Conservation (phyloP, 2,797 vertebrate genomes). For the Coendou prehensilis region DNA sequence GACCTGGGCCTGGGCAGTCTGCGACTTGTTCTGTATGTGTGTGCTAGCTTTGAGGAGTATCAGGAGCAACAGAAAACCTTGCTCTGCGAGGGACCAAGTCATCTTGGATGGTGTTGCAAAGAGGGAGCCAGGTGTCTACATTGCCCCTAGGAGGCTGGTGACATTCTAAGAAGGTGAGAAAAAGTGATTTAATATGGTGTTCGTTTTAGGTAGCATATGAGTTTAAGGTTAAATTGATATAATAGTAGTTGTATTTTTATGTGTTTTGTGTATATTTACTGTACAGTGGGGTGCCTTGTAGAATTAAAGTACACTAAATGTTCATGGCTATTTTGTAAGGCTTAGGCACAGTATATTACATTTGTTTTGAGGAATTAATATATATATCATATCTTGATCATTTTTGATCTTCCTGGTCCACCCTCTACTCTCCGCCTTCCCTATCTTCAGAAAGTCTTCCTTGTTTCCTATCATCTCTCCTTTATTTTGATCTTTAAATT, state of each 20-base stretch:
- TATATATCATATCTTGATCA: background rate
- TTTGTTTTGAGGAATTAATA: background rate
- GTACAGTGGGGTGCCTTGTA: background rate
- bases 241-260: background rate
- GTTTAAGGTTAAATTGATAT: constrained; percentile 15
- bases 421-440: background rate
- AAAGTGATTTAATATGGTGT: background rate
- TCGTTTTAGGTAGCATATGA: background rate
- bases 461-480: background rate
- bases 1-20: background rate
- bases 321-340: background rate
- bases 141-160: background rate
- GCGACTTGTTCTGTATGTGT: background rate
- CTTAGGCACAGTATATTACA: background rate
- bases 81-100: accelerated
- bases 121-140: background rate
- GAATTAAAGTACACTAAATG: background rate
- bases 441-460: background rate
- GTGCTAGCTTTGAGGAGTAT: background rate
- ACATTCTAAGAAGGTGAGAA: constrained; percentile 27
- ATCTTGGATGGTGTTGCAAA: background rate
- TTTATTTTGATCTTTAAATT: background rate
- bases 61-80: background rate
- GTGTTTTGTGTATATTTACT: background rate
- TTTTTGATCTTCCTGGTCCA: background rate